phyloP scores from a whole-genome alignment of 1,140 invertebrate genomes.

The Melanaphis sacchari region DNA sequence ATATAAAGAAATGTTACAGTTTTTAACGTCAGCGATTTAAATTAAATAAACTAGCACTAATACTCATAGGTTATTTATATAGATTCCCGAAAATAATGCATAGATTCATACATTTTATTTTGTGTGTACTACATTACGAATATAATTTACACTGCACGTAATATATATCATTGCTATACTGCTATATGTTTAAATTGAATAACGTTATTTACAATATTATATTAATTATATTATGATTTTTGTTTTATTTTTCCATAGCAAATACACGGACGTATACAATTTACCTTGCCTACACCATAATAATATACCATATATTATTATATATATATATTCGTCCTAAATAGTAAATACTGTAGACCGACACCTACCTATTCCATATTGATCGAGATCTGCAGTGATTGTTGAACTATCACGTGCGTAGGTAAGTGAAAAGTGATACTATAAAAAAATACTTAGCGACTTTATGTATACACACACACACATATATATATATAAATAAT shows the following conservation, averaged over 20 bases:
- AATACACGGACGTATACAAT: background rate
- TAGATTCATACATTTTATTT: background rate
- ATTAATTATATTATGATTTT: background rate
- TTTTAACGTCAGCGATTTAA: background rate
- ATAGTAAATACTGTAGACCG: background rate
- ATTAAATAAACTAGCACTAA: background rate
- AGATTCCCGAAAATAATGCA: background rate
- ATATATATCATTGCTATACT: background rate
- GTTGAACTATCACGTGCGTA: background rate
- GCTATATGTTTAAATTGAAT: too few relatives aligned
- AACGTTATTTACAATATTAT: background rate
- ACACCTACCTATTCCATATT: background rate
- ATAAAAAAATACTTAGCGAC: background rate
- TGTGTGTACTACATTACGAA: background rate
- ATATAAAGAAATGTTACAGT: background rate
- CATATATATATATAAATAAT: background rate
- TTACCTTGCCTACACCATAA: background rate
- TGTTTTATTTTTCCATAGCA: background rate
- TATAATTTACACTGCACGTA: background rate
- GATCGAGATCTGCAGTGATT: background rate
- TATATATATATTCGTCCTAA: background rate
- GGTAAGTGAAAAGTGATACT: background rate
- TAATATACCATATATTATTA: background rate
- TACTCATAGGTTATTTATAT: background rate
- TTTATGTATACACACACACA: background rate